A percentile compares a stretch with the other conserved stretches of the same genome.
Conservation (phyloP, 2,797 vertebrate species). For the Pyrocephalus nanus region DNA sequence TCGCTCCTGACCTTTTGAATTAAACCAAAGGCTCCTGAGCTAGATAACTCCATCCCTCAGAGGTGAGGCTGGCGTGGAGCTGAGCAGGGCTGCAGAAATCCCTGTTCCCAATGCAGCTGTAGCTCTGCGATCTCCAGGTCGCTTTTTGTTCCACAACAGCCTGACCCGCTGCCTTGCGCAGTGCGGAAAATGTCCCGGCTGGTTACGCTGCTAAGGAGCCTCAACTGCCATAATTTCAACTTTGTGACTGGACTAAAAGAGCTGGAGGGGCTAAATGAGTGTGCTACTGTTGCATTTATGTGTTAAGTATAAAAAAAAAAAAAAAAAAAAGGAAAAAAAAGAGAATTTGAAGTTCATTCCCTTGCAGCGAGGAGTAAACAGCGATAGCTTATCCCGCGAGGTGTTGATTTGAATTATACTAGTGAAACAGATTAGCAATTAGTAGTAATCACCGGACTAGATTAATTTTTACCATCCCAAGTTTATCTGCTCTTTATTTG, state of each 20-base stretch:
- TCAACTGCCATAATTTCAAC: background rate
- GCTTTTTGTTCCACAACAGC: constrained; percentile 25
- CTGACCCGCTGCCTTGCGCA: background rate
- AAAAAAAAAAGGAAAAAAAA: background rate
- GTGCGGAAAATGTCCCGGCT: background rate
- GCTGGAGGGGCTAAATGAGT: background rate
- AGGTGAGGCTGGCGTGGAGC: background rate
- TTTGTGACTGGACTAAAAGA: background rate
- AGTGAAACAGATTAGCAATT: background rate
- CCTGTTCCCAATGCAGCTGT: background rate
- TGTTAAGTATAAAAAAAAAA: background rate
- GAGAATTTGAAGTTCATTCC: background rate
- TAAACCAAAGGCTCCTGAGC: background rate
- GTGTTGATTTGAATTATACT: constrained; percentile 2
- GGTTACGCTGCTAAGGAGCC: background rate
- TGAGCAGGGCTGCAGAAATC: background rate
- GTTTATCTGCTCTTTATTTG: background rate
- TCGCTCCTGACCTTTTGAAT: fast-evolving
- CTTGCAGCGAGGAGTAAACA: background rate
- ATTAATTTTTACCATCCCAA: background rate
- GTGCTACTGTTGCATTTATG: background rate
- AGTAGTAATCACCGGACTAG: background rate
- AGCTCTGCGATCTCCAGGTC: fast-evolving
- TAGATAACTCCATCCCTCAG: background rate
- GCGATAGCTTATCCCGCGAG: fast-evolving